These are phyloP conservation scores for Ceriagrion tenellum DNA, from an alignment of 2,888 invertebrate genomes.

Conservation along the genomic window DNA sequence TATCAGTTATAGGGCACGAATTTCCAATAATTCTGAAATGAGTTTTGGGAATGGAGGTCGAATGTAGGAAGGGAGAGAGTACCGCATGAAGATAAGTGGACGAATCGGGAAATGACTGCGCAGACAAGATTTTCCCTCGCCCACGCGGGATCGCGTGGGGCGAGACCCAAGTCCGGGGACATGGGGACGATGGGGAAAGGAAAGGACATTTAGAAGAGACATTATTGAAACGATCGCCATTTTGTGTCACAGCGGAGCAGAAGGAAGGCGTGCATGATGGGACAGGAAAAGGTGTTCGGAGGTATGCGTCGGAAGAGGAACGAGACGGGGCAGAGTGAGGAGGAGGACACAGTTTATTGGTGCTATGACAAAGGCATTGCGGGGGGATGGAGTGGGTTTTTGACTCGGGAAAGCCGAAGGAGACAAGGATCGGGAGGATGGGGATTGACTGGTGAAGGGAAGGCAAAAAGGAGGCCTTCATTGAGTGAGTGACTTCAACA, in stretches of 20 bases:
- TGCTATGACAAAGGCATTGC: neutral
- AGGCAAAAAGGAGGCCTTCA: neutral
- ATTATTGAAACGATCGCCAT: conserved; percentile 48
- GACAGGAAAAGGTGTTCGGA: conserved; percentile 35
- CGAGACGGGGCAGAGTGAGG: neutral
- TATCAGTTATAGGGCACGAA: too few species aligned
- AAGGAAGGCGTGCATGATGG: neutral
- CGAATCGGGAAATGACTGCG: neutral
- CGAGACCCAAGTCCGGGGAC: neutral
- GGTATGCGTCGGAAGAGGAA: conserved; percentile 47
- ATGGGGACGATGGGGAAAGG: neutral
- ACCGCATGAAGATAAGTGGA: neutral
- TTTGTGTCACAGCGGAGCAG: neutral
- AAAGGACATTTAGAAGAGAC: neutral
- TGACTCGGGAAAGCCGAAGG: conserved; percentile 10
- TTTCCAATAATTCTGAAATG: too few species aligned
- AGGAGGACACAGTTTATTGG: conserved; percentile 44
- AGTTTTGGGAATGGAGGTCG: neutral
- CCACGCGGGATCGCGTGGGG: neutral
- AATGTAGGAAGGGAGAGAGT: neutral
- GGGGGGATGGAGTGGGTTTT: neutral
- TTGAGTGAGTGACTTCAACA: conserved; percentile 45
- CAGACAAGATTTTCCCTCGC: conserved; percentile 18
- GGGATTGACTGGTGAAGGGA: neutral
- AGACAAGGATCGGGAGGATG: neutral